A percentile compares a stretch with the other conserved stretches of the same genome.
These are phyloP conservation scores for Reinhardtius hippoglossoides DNA, from an alignment of 2,113 vertebrate species.

Conservation along the genomic window DNA sequence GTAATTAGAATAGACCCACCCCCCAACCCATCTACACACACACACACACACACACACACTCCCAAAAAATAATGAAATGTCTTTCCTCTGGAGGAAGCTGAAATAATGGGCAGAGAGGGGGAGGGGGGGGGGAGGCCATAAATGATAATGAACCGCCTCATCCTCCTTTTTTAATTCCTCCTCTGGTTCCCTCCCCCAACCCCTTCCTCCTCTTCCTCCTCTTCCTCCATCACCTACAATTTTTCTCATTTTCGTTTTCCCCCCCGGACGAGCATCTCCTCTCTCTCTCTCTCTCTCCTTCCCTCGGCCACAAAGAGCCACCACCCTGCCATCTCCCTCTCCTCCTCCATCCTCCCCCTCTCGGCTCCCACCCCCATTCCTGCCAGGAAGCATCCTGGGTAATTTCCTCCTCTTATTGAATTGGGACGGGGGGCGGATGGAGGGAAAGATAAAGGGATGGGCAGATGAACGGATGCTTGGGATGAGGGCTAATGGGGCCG, in stretches of 20 bases:
- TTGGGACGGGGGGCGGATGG: conserved; percentile 75
- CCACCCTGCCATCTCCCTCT: conserved; percentile 52
- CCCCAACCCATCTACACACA: conserved; percentile 17
- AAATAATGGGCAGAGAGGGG: conserved; percentile 68
- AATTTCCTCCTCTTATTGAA: conserved; percentile 86
- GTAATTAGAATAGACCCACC: conserved; percentile 60
- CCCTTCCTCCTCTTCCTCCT: neutral
- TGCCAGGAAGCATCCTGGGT: conserved; percentile 82
- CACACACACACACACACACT: conserved; percentile 27
- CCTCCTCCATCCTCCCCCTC: neutral
- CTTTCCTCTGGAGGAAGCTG: conserved; percentile 72
- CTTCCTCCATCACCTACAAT: conserved; percentile 3
- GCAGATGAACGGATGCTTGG: conserved; percentile 64
- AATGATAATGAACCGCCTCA: conserved; percentile 78
- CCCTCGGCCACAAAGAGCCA: conserved; percentile 16
- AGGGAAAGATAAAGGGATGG: conserved; percentile 68
- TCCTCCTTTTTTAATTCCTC: conserved; percentile 73
- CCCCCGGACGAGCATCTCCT: neutral
- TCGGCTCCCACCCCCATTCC: conserved; percentile 1
- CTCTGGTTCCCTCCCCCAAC: conserved; percentile 9
- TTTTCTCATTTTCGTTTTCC: conserved; percentile 41
- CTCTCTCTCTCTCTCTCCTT: conserved; percentile 18
- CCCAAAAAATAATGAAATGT: conserved; percentile 73
- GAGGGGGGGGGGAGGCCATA: conserved; percentile 48
- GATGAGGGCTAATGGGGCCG: conserved; percentile 69